Evolutionary conservation across 23 tunicate genomes (phyloP).

Genomic region (Styela plicata): DNA sequence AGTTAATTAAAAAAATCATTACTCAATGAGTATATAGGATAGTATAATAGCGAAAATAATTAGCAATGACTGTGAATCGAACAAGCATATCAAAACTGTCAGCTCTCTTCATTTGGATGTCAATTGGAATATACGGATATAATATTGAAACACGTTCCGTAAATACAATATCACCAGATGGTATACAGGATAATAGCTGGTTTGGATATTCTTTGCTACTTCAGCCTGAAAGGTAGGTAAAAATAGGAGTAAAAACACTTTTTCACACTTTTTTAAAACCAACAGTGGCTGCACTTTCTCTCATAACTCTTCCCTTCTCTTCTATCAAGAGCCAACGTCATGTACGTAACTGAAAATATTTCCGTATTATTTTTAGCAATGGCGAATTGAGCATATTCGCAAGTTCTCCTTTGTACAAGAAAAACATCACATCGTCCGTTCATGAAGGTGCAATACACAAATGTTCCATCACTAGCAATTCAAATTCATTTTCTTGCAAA

Average conservation of each 20-base stretch:
- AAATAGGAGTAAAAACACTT: too few species aligned
- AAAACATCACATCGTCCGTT: neutral
- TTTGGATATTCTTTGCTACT: constrained; percentile 7
- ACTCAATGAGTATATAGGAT: too few species aligned
- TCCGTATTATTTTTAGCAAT: neutral
- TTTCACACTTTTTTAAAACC: too few species aligned
- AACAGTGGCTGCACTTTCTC: too few species aligned
- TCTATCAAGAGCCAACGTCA: neutral
- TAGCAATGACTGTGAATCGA: too few species aligned
- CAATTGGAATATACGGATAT: neutral
- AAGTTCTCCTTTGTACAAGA: neutral
- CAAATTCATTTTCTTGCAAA: neutral
- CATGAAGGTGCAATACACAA: neutral
- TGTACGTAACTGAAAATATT: neutral
- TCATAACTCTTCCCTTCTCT: too few species aligned
- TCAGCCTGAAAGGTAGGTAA: neutral
- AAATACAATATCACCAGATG: neutral
- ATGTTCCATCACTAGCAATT: neutral
- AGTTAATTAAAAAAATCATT: too few species aligned
- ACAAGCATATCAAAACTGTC: too few species aligned
- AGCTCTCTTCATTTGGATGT: too few species aligned
- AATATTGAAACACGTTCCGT: constrained; percentile 26
- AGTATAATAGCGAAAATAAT: too few species aligned
- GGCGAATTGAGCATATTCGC: neutral
- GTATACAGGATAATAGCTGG: constrained; percentile 6